Base-by-base conservation (phyloP, 1,140 invertebrate genomes). In the Belonocnema kinseyi region DNA sequence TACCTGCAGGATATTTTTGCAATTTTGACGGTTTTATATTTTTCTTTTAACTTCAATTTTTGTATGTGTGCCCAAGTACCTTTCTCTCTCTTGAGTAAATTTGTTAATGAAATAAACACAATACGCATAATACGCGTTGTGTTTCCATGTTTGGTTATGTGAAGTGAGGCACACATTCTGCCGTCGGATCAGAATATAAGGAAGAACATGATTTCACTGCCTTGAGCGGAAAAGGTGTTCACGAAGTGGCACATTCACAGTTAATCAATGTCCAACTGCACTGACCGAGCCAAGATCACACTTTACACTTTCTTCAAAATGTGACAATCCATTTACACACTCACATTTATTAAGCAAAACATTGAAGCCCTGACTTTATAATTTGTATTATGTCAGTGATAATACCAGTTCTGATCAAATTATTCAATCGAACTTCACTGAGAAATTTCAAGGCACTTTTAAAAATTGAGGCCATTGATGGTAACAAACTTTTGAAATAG, bases 141-240 rank as follows among this genome's bases (percentile, higher is more conserved):
- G 56, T 58, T 58, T 58, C 56, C 56, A 58, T 58, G 56, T 26
- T 58, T 14, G 56, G 56, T 26, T 21, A 58, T 58, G 19, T 58
- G 12, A 58, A 26, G 21, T 12, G 19, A 58, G 19, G 19, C 56
- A 58, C 56, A 58, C 56, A 21, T 58, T 58, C 56, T 58, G 21
- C 56, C 56, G 56, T 58, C 56, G 56, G 56, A 58, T 58, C 56
- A 58, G 54, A 56, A 56, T 56, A 8, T 19, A 56, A 19, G 26
- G 13, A 26, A 21, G 56, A 58, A 58, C 56, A 58, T 58, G 56
- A 58, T 58, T 58, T 33, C 21, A 58, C 56, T 58, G 19, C 56
- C 56, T 58, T 7, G 11, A 58, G 56, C 56, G 56, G 21, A 58
- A 58, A 58, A 21, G 56, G 19, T 58, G 21, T 58, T 58, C 4